These are phyloP conservation scores for Hylaeus anthracinus DNA, from an alignment of 1,140 invertebrate species.

Conservation along the genomic window DNA sequence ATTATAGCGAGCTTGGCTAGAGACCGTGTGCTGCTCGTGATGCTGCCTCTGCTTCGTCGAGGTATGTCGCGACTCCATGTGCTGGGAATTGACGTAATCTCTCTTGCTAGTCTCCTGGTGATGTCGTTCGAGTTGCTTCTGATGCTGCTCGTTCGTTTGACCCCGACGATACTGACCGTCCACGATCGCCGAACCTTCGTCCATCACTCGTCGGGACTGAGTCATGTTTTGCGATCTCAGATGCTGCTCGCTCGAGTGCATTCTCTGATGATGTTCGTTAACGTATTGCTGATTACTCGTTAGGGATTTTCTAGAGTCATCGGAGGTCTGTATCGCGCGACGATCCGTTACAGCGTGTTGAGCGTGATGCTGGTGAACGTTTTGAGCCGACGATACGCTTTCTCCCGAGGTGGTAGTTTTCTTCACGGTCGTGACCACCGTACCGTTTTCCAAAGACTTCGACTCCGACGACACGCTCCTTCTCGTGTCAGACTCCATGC, in stretches of 20 bases:
- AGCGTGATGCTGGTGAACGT: conserved; percentile 2
- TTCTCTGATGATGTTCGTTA: conserved; percentile 52
- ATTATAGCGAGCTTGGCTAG: conserved; percentile 64
- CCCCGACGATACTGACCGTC: conserved; percentile 44
- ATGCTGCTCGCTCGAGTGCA: conserved; percentile 56
- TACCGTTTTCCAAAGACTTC: conserved; percentile 81
- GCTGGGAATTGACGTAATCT: conserved; percentile 72
- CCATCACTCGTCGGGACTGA: conserved; percentile 47
- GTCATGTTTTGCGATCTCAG: conserved; percentile 54
- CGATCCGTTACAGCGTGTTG: conserved; percentile 23
- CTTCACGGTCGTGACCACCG: conserved; percentile 77
- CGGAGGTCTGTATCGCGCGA: conserved; percentile 10
- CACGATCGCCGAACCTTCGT: conserved; percentile 43
- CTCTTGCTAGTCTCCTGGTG: conserved; percentile 59
- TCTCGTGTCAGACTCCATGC: conserved; percentile 58
- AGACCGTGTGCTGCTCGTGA: conserved; percentile 61
- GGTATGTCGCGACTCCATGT: conserved; percentile 64
- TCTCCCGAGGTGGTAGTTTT: conserved; percentile 75
- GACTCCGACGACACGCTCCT: conserved; percentile 64
- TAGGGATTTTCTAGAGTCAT: conserved; percentile 22
- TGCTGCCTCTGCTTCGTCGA: conserved; percentile 43
- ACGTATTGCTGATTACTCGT: conserved; percentile 26
- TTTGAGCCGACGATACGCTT: conserved; percentile 29
- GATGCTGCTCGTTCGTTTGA: conserved; percentile 32
- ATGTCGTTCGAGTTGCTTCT: conserved; percentile 50